A percentile compares a stretch with the other conserved stretches of the same genome.
Evolutionary conservation across 2,888 invertebrate species (phyloP).

Genomic region (Cotesia congregata): DNA sequence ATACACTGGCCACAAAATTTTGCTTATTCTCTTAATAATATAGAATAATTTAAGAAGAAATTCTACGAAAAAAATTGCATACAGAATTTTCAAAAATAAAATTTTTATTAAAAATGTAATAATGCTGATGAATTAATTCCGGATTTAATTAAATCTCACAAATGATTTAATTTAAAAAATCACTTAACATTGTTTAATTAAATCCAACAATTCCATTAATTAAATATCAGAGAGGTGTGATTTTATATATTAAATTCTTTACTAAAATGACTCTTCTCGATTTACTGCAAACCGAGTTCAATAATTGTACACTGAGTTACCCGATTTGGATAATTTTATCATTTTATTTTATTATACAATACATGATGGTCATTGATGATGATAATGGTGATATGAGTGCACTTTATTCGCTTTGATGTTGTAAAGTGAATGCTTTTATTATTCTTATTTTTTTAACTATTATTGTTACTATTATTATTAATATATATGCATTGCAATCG

Average conservation of each 20-base stretch:
- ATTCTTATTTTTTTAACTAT: neutral
- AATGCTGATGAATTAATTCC: too few species aligned
- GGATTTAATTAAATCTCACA: too few species aligned
- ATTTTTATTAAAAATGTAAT: too few species aligned
- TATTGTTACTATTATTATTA: neutral
- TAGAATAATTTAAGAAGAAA: too few species aligned
- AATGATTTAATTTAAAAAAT: too few species aligned
- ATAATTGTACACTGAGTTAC: conserved; percentile 27
- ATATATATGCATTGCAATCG: neutral
- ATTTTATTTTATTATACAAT: neutral
- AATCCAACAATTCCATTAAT: neutral
- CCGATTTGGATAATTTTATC: conserved; percentile 4
- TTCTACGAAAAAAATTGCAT: too few species aligned
- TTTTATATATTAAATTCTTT: conserved; percentile 37
- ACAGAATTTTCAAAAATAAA: too few species aligned
- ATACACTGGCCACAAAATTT: too few species aligned
- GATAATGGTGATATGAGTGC: conserved; percentile 32
- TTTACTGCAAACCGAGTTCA: conserved; percentile 40
- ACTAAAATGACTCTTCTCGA: neutral
- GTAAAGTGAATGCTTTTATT: conserved; percentile 37
- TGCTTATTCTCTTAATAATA: too few species aligned
- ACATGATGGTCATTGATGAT: conserved; percentile 8
- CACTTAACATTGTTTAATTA: too few species aligned
- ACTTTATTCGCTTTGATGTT: conserved; percentile 35
- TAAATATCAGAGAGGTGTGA: conserved; percentile 42